Conservation (phyloP, 2,888 invertebrate genomes). For the Altica lythri region DNA sequence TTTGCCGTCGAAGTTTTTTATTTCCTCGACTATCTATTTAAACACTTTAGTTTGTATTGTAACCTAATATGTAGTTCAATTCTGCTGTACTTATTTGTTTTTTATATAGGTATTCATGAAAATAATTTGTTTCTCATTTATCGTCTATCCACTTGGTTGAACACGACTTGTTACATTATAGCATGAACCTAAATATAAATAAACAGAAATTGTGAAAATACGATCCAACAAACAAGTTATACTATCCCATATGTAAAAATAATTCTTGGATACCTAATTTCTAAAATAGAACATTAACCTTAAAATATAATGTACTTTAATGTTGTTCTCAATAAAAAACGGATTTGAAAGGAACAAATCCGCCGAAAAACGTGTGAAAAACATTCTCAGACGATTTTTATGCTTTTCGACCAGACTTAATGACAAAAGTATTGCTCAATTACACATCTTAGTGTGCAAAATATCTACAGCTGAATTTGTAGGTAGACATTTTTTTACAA, state of each 20-base stretch:
- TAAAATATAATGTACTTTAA: constrained; percentile 18
- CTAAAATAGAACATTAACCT: constrained; percentile 5
- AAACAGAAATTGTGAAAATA: too few species aligned
- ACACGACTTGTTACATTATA: too few species aligned
- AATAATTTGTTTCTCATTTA: too few species aligned
- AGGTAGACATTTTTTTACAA: constrained; percentile 17
- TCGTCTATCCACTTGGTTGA: too few species aligned
- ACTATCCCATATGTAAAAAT: constrained; percentile 4
- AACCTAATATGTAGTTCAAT: too few species aligned
- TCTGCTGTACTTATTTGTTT: too few species aligned
- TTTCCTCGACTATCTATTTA: too few species aligned
- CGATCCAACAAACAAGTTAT: too few species aligned
- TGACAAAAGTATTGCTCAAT: constrained; percentile 39
- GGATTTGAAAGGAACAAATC: constrained; percentile 9
- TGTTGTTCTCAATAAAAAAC: constrained; percentile 9
- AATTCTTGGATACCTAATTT: constrained; percentile 13
- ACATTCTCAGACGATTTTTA: constrained; percentile 36
- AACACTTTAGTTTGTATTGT: too few species aligned
- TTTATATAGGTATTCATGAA: too few species aligned
- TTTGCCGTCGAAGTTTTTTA: too few species aligned
- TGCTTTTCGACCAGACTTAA: constrained; percentile 32
- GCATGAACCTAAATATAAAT: too few species aligned
- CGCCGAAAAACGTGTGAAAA: constrained; percentile 28
- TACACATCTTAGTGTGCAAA: constrained; percentile 25
- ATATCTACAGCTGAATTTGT: constrained; percentile 24